These are phyloP conservation scores for Ophion ellenae DNA, from an alignment of 2,888 invertebrate genomes.

Conservation along the genomic window DNA sequence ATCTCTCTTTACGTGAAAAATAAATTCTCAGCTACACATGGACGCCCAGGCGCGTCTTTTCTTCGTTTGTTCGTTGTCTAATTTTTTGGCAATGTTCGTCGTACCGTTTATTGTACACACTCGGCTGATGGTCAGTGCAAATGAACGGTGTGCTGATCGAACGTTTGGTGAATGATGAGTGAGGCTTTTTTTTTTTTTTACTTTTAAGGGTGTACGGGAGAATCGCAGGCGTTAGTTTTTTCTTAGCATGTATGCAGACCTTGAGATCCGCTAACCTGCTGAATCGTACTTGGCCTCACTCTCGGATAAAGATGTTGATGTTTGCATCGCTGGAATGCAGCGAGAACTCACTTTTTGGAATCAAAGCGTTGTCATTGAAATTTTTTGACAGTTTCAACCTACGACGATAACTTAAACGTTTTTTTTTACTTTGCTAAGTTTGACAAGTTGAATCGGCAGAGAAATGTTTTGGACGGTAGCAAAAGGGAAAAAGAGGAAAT, in stretches of 20 bases:
- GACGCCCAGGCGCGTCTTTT: background rate
- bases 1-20: background rate
- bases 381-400: too few species aligned
- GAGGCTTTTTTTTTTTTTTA: background rate
- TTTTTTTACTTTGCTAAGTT: too few species aligned
- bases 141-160: background rate
- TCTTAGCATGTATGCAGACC: background rate
- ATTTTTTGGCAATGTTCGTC: background rate
- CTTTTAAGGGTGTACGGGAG: background rate
- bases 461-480: too few species aligned
- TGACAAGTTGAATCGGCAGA: too few species aligned
- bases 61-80: background rate
- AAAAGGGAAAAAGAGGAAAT: too few species aligned
- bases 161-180: background rate
- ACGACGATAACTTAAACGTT: too few species aligned
- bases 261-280: background rate
- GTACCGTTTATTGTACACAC: background rate
- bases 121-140: background rate
- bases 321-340: too few species aligned
- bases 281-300: too few species aligned
- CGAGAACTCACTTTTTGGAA: too few species aligned
- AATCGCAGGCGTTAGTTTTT: background rate
- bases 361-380: too few species aligned
- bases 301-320: too few species aligned
- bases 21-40: background rate